Evolutionary conservation across 2,888 invertebrate genomes (phyloP).

Genomic region (Thecocarcelia acutangulata): DNA sequence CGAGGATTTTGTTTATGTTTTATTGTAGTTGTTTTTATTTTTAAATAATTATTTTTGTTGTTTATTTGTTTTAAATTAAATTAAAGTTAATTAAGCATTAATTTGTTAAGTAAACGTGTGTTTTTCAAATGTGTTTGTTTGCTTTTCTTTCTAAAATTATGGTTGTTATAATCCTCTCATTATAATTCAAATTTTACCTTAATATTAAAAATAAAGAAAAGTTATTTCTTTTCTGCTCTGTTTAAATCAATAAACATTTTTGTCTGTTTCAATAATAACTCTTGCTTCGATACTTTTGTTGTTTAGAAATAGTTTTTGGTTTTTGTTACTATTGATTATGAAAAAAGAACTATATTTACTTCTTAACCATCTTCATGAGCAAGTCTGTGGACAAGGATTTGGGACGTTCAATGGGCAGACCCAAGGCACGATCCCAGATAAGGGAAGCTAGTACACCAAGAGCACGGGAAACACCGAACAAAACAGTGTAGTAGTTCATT

Average conservation of each 20-base stretch:
- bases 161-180: conserved; percentile 49
- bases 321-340: conserved; percentile 46
- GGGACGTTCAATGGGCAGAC: conserved; percentile 91
- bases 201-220: conserved; percentile 42
- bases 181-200: conserved; percentile 52
- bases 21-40: conserved; percentile 37
- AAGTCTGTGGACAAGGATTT: conserved; percentile 89
- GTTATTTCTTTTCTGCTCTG: conserved; percentile 28
- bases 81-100: conserved; percentile 69
- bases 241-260: conserved; percentile 25
- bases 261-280: conserved; percentile 22
- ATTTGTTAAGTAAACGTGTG: conserved; percentile 68
- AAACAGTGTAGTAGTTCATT: conserved; percentile 94
- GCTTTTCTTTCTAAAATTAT: conserved; percentile 7
- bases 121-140: conserved; percentile 33
- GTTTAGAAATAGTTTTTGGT: conserved; percentile 67
- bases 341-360: conserved; percentile 73
- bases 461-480: conserved; percentile 94
- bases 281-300: conserved; percentile 53
- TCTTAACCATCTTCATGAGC: conserved; percentile 81
- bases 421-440: conserved; percentile 91
- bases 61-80: conserved; percentile 68
- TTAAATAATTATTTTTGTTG: conserved; percentile 52
- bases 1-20: conserved; percentile 23
- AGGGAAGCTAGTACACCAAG: conserved; percentile 90